phyloP scores from a whole-genome alignment of 2,888 invertebrate species.

The Uropetala carovei region DNA sequence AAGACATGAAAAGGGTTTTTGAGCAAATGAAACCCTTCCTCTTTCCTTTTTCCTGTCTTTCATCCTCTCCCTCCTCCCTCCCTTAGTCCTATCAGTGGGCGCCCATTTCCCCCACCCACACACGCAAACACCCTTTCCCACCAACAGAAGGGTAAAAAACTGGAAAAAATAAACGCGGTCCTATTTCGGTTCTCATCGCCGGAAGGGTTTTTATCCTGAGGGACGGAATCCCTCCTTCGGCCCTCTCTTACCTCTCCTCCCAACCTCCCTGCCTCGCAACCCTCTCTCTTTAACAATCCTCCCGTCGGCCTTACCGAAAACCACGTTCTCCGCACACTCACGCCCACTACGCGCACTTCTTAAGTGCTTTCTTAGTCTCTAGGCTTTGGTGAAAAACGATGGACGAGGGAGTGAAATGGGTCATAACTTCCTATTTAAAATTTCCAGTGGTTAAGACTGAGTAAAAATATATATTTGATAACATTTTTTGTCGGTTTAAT shows the following conservation, averaged over 20 bases:
- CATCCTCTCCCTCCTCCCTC: background rate
- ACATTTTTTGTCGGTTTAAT: too few species aligned
- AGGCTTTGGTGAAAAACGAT: background rate
- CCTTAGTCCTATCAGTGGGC: background rate
- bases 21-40: constrained; percentile 44
- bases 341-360: background rate
- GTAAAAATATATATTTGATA: too few species aligned
- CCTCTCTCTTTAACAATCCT: background rate
- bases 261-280: background rate
- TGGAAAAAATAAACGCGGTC: constrained; percentile 33
- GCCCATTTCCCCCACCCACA: background rate
- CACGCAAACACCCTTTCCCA: constrained; percentile 55
- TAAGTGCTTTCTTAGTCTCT: background rate
- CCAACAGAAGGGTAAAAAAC: background rate
- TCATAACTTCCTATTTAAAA: too few species aligned
- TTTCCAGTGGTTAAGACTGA: too few species aligned
- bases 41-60: constrained; percentile 3
- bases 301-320: background rate
- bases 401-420: background rate
- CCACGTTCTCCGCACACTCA: background rate
- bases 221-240: background rate
- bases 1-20: constrained; percentile 52
- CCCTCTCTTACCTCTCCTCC: background rate
- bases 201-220: constrained; percentile 27
- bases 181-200: constrained; percentile 49